phyloP scores from a whole-genome alignment of 2,113 vertebrate species.

The Phylloscopus whistleri region DNA sequence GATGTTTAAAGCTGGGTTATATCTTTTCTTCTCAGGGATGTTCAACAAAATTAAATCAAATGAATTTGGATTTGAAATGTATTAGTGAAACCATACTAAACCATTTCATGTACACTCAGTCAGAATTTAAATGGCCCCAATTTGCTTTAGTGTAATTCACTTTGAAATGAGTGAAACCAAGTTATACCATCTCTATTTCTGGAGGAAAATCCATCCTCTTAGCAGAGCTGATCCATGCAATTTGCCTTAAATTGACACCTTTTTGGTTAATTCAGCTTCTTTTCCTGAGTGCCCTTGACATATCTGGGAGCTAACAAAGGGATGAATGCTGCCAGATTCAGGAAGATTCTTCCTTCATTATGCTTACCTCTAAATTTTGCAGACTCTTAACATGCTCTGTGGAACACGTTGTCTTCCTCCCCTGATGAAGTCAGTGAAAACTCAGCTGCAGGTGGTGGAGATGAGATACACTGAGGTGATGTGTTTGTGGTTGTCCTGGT shows the following conservation, averaged over 20 bases:
- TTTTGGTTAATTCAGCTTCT: constrained; percentile 4
- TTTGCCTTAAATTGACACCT: background rate
- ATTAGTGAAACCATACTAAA: background rate
- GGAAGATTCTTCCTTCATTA: background rate
- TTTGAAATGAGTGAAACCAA: background rate
- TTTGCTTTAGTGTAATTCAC: background rate
- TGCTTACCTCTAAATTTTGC: background rate
- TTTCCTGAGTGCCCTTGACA: background rate
- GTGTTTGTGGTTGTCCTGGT: background rate
- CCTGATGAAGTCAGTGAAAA: background rate
- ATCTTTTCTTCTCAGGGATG: background rate
- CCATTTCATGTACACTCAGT: background rate
- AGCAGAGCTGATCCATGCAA: background rate
- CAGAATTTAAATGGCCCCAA: constrained; percentile 18
- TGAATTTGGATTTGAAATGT: constrained; percentile 10
- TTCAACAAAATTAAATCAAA: constrained; percentile 24
- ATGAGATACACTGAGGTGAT: background rate
- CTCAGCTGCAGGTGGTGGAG: background rate
- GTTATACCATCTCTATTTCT: background rate
- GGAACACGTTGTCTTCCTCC: background rate
- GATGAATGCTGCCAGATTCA: background rate
- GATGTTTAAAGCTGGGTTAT: constrained; percentile 12
- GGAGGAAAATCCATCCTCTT: background rate
- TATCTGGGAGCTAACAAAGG: background rate
- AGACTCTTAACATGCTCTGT: background rate